Evolutionary conservation across 2,888 invertebrate genomes (phyloP), one percentile per base, ranked within the genome.

Genomic region (Ichneumoninae sp.): DNA sequence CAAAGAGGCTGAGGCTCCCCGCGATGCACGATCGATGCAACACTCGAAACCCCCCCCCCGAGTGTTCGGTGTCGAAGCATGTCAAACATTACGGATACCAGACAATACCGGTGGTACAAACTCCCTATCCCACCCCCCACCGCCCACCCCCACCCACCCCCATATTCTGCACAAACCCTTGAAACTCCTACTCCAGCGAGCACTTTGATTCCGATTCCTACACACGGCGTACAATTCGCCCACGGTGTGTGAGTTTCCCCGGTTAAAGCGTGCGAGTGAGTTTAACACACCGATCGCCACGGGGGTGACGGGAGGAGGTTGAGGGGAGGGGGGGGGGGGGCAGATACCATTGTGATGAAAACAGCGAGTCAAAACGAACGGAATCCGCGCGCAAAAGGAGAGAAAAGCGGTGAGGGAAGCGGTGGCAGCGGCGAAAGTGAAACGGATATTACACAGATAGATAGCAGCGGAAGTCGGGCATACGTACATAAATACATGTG

Each of bases 361-460:
- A 81, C 70, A 57, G 40, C 47, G 63, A 57, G 65, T 75, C 22
- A 50, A 70, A 82, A 75, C 30, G 79, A 75, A 74, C 36, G 52
- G 83, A 81, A 68, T 44, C 69, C 36, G 22, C 36, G 52, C 52
- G 73, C 3, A 50, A 16, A 36, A 19, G 33, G 40, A 30, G 3
- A 52, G 40, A 68, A 54, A 63, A 71, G 16, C 71, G 10, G 50
- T 30, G 69, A 68, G 54, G 65, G 44, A 30, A 22, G 52, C 54
- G 60, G 73, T 74, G 63, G 57, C 65, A 60, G 47, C 36, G 80
- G 73, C 70, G 76, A 83, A 74, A 77, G 80, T 47, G 68, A 66
- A 70, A 85, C 78, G 82, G 85, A 82, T 85, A 85, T 85, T 85
- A 76, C 57, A 66, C 33, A 66, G 52, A 33, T 77, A 60, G 74